These are phyloP conservation scores for Subanguina moxae DNA, from an alignment of 1,140 invertebrate genomes.

Conservation along the genomic window DNA sequence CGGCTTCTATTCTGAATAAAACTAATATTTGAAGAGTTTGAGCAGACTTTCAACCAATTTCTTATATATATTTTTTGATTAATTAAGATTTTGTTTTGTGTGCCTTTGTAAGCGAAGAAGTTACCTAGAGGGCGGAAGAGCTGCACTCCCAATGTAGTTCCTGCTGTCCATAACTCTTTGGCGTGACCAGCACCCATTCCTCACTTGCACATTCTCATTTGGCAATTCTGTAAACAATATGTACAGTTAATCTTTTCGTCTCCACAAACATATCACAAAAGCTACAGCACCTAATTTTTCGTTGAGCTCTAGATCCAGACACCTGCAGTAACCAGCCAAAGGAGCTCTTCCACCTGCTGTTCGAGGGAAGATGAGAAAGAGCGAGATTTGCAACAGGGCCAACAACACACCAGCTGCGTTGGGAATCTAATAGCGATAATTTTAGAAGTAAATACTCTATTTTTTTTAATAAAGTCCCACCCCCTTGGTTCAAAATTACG, in stretches of 20 bases:
- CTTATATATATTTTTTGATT: too few species aligned
- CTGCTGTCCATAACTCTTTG: conserved; percentile 18
- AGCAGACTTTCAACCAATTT: background rate
- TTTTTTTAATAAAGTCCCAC: too few species aligned
- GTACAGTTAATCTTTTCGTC: background rate
- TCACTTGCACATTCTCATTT: conserved; percentile 9
- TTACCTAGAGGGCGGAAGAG: conserved; percentile 21
- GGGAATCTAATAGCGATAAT: conserved; percentile 43
- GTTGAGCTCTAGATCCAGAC: conserved; percentile 26
- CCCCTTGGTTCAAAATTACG: too few species aligned
- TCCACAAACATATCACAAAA: background rate
- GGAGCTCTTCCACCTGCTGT: conserved; percentile 29
- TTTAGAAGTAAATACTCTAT: too few species aligned
- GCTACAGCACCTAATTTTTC: conserved; percentile 41
- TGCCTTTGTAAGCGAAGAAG: background rate
- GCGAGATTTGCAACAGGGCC: conserved; percentile 53
- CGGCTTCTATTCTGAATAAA: too few species aligned
- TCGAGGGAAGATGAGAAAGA: conserved; percentile 52
- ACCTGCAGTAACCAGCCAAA: conserved; percentile 31
- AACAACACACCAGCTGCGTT: conserved; percentile 52
- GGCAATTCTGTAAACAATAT: conserved; percentile 1
- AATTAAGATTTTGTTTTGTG: too few species aligned
- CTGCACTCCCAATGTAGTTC: background rate
- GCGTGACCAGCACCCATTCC: conserved; percentile 7
- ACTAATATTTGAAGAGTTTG: background rate